Evolutionary conservation across 2,113 vertebrate species (phyloP).

Genomic region (Mastomys coucha): DNA sequence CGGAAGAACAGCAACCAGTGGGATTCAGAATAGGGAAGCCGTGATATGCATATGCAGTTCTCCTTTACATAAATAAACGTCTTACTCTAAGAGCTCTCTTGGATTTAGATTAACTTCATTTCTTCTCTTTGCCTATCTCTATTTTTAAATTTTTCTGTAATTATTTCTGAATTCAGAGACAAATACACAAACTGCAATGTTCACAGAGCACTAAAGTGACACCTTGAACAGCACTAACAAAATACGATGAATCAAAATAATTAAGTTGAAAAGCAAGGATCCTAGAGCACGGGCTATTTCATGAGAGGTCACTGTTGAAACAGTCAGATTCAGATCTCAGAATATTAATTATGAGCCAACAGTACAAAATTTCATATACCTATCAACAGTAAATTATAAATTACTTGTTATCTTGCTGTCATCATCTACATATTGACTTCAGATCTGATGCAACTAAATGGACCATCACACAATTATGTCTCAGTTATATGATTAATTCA

Average conservation of each 20-base stretch:
- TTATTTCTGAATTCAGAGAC: constrained; percentile 44
- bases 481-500: constrained; percentile 72
- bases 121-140: not conserved
- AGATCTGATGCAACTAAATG: constrained; percentile 69
- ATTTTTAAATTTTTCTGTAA: not conserved
- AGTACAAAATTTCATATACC: constrained; percentile 66
- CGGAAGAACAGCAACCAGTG: not conserved
- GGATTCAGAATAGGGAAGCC: not conserved
- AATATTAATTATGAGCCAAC: constrained; percentile 58
- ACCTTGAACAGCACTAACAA: not conserved
- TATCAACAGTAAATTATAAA: constrained; percentile 66
- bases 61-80: constrained; percentile 47
- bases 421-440: constrained; percentile 56
- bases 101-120: not conserved
- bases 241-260: not conserved
- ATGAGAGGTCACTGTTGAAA: constrained; percentile 36
- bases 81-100: not conserved
- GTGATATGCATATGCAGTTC: not conserved
- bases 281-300: not conserved
- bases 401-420: constrained; percentile 17
- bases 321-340: constrained; percentile 26
- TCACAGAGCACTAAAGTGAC: not conserved
- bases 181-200: not conserved
- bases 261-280: constrained; percentile 37
- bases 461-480: constrained; percentile 62